Evolutionary conservation across 2,888 invertebrate genomes (phyloP).

Genomic region (Chrysodeixis includens): DNA sequence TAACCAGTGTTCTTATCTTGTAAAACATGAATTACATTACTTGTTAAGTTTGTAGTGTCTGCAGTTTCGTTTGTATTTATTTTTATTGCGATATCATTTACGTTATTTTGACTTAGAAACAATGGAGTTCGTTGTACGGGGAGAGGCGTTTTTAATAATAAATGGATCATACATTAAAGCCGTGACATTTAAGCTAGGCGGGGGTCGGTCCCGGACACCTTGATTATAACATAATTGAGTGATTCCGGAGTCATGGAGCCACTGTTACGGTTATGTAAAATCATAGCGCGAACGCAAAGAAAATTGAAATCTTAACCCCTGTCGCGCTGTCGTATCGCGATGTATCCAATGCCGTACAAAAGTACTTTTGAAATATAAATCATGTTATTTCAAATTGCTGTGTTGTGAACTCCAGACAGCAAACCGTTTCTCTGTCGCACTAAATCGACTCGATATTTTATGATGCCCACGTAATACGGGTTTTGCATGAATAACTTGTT

Average conservation of each 20-base stretch:
- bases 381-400: constrained; percentile 10
- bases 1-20: too few relatives aligned
- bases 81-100: constrained; percentile 61
- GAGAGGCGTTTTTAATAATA: constrained; percentile 69
- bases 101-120: constrained; percentile 55
- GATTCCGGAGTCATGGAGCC: constrained; percentile 75
- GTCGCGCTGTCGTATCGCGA: neutral
- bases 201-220: constrained; percentile 63
- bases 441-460: constrained; percentile 24
- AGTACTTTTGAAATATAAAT: constrained; percentile 12
- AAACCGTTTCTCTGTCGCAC: constrained; percentile 10
- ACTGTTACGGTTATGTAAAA: constrained; percentile 62
- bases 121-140: constrained; percentile 53
- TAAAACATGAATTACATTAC: too few relatives aligned
- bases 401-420: constrained; percentile 2
- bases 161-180: constrained; percentile 69
- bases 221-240: constrained; percentile 83
- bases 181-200: constrained; percentile 65
- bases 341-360: neutral
- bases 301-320: constrained; percentile 32
- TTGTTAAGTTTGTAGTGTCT: too few relatives aligned
- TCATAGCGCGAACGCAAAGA: constrained; percentile 19
- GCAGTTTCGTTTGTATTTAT: constrained; percentile 13
- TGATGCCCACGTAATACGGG: constrained; percentile 5
- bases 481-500: constrained; percentile 16